Evolutionary conservation across 2,797 vertebrate genomes (phyloP).

Genomic region (Esox lucius): DNA sequence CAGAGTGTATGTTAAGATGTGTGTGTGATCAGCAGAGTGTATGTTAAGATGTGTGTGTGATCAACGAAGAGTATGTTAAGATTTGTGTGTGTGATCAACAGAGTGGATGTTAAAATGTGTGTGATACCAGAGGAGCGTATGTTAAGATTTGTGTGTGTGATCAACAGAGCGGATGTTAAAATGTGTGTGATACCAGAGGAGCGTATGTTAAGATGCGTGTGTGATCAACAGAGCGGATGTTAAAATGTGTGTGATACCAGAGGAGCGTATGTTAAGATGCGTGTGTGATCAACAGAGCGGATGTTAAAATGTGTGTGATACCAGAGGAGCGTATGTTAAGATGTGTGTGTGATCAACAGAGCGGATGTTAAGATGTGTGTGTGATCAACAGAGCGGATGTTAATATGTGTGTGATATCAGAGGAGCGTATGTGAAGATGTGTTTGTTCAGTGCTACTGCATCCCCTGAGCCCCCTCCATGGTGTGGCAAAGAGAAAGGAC

Average conservation of each 20-base stretch:
- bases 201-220: slow-evolving; percentile 6
- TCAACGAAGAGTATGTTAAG: slow-evolving; percentile 46
- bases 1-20: no score
- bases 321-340: no score
- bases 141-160: no score
- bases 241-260: slow-evolving; percentile 30
- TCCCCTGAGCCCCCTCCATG: slow-evolving; percentile 19
- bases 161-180: no score
- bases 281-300: no score
- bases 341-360: no score
- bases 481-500: neutral
- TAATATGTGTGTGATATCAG: slow-evolving; percentile 45
- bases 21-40: neutral
- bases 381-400: no score
- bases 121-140: no score
- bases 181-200: slow-evolving; percentile 14
- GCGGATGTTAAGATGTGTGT: no score
- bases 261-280: no score
- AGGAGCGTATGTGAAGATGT: slow-evolving; percentile 47
- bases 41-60: slow-evolving; percentile 26
- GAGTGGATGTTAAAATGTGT: no score
- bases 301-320: no score
- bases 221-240: slow-evolving; percentile 46
- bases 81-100: slow-evolving; percentile 17
- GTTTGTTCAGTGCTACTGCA: slow-evolving; percentile 30